These are phyloP conservation scores for Leptinotarsa rubiginosa DNA, from an alignment of 2,888 invertebrate genomes.

Conservation along the genomic window DNA sequence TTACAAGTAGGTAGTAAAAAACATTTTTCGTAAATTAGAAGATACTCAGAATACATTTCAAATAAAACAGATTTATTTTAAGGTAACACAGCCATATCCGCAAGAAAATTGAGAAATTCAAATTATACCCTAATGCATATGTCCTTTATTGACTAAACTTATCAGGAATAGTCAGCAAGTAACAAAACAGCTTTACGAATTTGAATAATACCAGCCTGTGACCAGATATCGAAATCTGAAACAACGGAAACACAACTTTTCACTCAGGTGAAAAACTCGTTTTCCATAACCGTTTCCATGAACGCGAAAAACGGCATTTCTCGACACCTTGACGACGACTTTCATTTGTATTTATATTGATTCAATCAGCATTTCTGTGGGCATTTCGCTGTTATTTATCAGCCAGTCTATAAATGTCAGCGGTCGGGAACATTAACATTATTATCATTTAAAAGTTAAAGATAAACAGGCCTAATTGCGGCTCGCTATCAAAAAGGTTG, in stretches of 20 bases:
- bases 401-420: slow-evolving; percentile 43
- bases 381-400: slow-evolving; percentile 38
- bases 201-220: slow-evolving; percentile 10
- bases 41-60: no score
- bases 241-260: slow-evolving; percentile 15
- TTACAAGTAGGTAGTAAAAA: no score
- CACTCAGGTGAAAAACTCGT: slow-evolving; percentile 25
- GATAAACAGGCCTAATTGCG: slow-evolving; percentile 52
- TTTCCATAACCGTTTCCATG: slow-evolving; percentile 18
- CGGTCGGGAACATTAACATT: slow-evolving; percentile 44
- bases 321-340: slow-evolving; percentile 15
- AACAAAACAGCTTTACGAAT: slow-evolving; percentile 5
- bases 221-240: background rate
- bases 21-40: no score
- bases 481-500: slow-evolving; percentile 48
- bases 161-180: background rate
- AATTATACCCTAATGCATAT: no score
- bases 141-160: background rate
- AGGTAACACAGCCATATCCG: no score
- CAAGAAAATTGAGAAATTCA: no score
- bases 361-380: slow-evolving; percentile 34
- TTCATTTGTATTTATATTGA: slow-evolving; percentile 22
- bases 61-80: no score
- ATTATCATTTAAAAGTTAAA: slow-evolving; percentile 47
- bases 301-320: slow-evolving; percentile 17